Evolutionary conservation across 2,888 invertebrate species (phyloP), one percentile per base, ranked within the genome.

Genomic region (Protonemura montana): DNA sequence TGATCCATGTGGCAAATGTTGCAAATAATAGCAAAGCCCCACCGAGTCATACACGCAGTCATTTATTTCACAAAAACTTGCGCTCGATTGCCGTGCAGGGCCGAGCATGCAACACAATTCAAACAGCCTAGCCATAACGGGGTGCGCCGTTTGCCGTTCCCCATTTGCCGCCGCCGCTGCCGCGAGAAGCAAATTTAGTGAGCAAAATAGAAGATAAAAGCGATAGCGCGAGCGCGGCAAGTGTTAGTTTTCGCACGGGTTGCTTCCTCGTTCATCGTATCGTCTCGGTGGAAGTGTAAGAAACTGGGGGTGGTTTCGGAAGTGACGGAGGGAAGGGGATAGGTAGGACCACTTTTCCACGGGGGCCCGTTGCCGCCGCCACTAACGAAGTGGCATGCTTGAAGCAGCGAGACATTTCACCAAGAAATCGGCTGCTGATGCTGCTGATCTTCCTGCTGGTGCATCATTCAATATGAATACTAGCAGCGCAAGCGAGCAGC

Each of bases 121-220:
- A 35, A 35, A 35, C 5, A 35, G 35, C 35, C 3, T 6, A 35
- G 5, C 35, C 10, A 35, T 35, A 35, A 35, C 35, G 3, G 35
- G 35, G 3, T 35, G 3, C 35, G 35, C 35, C 35, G 35, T 35
- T 35, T 10, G 35, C 35, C 35, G 35, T 35, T 35, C 35, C 5
- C 35, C 35, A 10, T 35, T 35, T 10, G 35, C 10, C 35, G 35
- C 10, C 10, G 5, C 5, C 35, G 35, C 35, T 35, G 5, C 35
- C 35, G 35, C 35, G 3, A 35, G 59, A 3, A 41, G 76, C 29
- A 76, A 35, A 26, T 28, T 30, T 35, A 41, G 27, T 28, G 76
- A 83, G 59, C 28, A 35, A 28, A 85, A 76, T n/a, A 21, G 35
- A 85, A 41, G n/a, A 85, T 30, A 85, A 85, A 85, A 85, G 25